These are phyloP conservation scores for Leptothorax acervorum DNA, from an alignment of 2,888 invertebrate species.

Conservation along the genomic window DNA sequence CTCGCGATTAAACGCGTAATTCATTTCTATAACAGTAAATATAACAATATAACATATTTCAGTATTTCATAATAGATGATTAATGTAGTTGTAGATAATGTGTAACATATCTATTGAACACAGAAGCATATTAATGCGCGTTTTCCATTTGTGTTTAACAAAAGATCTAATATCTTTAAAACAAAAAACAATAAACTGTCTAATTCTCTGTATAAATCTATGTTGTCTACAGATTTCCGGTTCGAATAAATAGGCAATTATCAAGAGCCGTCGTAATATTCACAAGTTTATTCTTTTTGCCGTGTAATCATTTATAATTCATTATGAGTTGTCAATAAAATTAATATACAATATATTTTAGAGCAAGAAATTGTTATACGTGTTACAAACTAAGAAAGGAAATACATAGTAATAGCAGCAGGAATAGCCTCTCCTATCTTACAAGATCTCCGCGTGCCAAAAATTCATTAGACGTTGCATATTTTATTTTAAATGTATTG, in stretches of 20 bases:
- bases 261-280: conserved; percentile 71
- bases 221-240: not conserved
- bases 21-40: conserved; percentile 7
- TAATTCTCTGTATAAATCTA: not conserved
- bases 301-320: conserved; percentile 83
- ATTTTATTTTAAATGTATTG: conserved; percentile 71
- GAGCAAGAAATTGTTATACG: conserved; percentile 83
- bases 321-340: conserved; percentile 84
- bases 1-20: not conserved
- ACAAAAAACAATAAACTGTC: conserved; percentile 4
- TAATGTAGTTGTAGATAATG: conserved; percentile 14
- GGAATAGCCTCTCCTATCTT: conserved; percentile 85
- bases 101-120: conserved; percentile 20
- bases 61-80: not conserved
- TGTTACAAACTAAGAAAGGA: conserved; percentile 83
- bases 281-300: conserved; percentile 79
- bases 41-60: not conserved
- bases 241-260: conserved; percentile 36
- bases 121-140: conserved; percentile 22
- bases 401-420: conserved; percentile 84
- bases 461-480: conserved; percentile 76
- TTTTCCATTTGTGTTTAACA: not conserved
- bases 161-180: conserved; percentile 7
- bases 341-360: conserved; percentile 85
- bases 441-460: conserved; percentile 85